These are phyloP conservation scores for Nymphalis c-album DNA, from an alignment of 2,888 invertebrate species.

Conservation along the genomic window DNA sequence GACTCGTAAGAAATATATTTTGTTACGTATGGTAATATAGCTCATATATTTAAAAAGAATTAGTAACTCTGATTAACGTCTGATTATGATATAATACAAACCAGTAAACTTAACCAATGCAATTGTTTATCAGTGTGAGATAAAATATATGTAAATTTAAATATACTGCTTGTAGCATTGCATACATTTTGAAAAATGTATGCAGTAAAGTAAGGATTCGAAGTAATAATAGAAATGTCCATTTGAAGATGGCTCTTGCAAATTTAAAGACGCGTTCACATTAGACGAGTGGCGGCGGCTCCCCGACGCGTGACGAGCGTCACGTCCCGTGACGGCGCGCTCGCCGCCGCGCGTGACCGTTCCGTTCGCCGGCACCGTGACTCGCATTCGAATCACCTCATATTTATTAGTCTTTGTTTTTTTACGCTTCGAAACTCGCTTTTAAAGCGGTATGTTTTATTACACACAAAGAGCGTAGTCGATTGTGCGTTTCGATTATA, in stretches of 20 bases:
- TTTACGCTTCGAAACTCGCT: conserved; percentile 67
- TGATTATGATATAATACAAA: too few relatives aligned
- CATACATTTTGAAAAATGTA: too few relatives aligned
- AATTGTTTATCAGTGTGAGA: too few relatives aligned
- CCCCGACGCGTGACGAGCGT: conserved; percentile 61
- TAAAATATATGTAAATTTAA: too few relatives aligned
- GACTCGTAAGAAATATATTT: neutral
- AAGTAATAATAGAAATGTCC: neutral
- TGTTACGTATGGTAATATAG: neutral
- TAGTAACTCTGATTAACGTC: neutral
- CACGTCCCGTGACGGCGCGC: conserved; percentile 60
- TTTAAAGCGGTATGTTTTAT: conserved; percentile 62
- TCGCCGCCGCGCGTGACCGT: conserved; percentile 64
- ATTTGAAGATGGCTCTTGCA: conserved; percentile 50
- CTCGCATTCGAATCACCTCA: conserved; percentile 62
- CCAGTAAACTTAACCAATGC: too few relatives aligned
- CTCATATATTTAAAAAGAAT: neutral
- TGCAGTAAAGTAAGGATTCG: too few relatives aligned
- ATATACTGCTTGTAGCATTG: too few relatives aligned
- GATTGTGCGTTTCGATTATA: conserved; percentile 9
- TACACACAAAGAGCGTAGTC: conserved; percentile 18
- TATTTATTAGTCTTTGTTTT: conserved; percentile 60
- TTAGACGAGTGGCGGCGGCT: conserved; percentile 39
- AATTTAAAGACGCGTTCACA: conserved; percentile 71
- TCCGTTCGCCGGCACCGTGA: conserved; percentile 72